A percentile compares a stretch with the other conserved stretches of the same genome.
phyloP scores from a whole-genome alignment of 1,140 invertebrate species.

The Orussus abietinus region DNA sequence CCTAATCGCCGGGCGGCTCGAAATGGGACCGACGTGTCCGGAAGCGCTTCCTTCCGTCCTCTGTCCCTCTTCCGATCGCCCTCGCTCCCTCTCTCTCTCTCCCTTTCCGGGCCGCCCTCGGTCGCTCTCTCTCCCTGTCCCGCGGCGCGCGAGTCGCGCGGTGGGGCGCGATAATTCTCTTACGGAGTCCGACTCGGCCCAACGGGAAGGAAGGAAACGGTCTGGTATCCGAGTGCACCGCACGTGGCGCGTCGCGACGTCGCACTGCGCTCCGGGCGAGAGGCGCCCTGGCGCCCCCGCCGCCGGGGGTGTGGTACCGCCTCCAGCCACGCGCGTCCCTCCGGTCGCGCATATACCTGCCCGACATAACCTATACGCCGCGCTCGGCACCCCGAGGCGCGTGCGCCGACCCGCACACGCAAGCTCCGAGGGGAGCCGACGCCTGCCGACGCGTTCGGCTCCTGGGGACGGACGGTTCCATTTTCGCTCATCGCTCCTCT shows the following conservation, averaged over 20 bases:
- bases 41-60: slow-evolving; percentile 15
- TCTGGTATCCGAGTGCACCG: slow-evolving; percentile 32
- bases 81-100: slow-evolving; percentile 21
- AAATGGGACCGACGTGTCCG: too few species aligned
- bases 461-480: too few species aligned
- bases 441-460: too few species aligned
- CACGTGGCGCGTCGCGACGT: slow-evolving; percentile 54
- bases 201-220: slow-evolving; percentile 29
- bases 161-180: slow-evolving; percentile 1
- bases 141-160: slow-evolving; percentile 12
- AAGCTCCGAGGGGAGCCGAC: slow-evolving; percentile 14
- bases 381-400: too few species aligned
- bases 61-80: slow-evolving; percentile 19
- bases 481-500: too few species aligned
- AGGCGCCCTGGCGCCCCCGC: slow-evolving; percentile 40
- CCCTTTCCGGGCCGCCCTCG: slow-evolving; percentile 5
- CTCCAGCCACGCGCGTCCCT: slow-evolving; percentile 43
- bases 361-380: too few species aligned
- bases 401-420: slow-evolving; percentile 16
- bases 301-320: slow-evolving; percentile 47
- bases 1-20: too few species aligned
- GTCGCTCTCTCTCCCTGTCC: slow-evolving; percentile 16
- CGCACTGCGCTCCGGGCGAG: slow-evolving; percentile 51
- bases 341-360: too few species aligned
- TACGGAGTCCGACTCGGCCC: slow-evolving; percentile 4